Evolutionary conservation across 1,140 invertebrate genomes (phyloP).

Genomic region (Heliconius nattereri): DNA sequence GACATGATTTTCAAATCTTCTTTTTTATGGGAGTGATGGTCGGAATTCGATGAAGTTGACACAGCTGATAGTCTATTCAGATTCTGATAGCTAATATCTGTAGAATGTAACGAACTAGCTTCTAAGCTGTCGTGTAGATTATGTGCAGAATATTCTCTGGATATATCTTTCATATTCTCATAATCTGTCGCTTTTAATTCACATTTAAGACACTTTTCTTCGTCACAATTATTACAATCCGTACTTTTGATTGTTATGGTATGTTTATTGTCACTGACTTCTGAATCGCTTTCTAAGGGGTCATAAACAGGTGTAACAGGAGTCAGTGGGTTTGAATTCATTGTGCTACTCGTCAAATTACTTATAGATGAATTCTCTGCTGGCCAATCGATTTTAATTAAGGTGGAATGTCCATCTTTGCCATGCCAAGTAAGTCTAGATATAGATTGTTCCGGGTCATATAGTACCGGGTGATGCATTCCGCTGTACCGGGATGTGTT

Average conservation of each 20-base stretch:
- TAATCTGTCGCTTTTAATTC: slow-evolving; percentile 71
- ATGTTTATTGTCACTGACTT: slow-evolving; percentile 69
- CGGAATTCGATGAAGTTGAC: slow-evolving; percentile 69
- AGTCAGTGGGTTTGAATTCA: slow-evolving; percentile 61
- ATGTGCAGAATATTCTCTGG: slow-evolving; percentile 44
- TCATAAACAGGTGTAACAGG: slow-evolving; percentile 67
- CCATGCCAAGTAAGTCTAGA: slow-evolving; percentile 70
- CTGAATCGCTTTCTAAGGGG: slow-evolving; percentile 69
- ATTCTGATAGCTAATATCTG: slow-evolving; percentile 77
- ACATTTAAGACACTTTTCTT: slow-evolving; percentile 72
- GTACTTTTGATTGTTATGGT: slow-evolving; percentile 65
- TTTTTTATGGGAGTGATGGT: slow-evolving; percentile 57
- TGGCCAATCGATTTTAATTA: slow-evolving; percentile 75
- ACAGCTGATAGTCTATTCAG: slow-evolving; percentile 74
- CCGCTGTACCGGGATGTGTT: slow-evolving; percentile 61
- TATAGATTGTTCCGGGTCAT: slow-evolving; percentile 44
- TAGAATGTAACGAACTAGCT: slow-evolving; percentile 62
- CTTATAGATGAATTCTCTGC: slow-evolving; percentile 55
- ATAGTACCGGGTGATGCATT: slow-evolving; percentile 54
- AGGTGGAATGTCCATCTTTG: slow-evolving; percentile 68
- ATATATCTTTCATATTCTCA: slow-evolving; percentile 53
- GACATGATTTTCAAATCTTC: slow-evolving; percentile 69
- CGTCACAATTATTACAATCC: slow-evolving; percentile 61
- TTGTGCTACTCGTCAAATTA: slow-evolving; percentile 60
- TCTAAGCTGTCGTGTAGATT: slow-evolving; percentile 61